Base-by-base conservation (phyloP, 2,113 vertebrate species). In the Pituophis catenifer region DNA sequence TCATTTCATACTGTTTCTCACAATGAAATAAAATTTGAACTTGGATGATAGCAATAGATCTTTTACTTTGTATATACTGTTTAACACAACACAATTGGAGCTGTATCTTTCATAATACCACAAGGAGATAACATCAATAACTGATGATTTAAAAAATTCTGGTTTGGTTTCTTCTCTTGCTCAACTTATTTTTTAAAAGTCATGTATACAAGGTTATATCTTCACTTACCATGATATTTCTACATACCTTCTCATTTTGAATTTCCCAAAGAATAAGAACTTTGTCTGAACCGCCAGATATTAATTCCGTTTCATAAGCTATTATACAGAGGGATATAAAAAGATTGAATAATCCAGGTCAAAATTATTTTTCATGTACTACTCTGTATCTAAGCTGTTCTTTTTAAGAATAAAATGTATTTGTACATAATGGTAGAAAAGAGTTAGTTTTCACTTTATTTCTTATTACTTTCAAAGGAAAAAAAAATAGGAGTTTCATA, bases 281-380 rank as follows among this genome's bases (percentile, higher is more conserved):
- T 95, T 98, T 98, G 97, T 99, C 99, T 91, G 99, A 99, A 89
- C 98, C 98, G 97, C 99, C 99, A 93, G 99, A 99, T 95, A 99
- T 96, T 93, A 99, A 97, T 92, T 98, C 98, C 15, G 95, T 97
- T 96, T 98, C 98, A 93, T 96, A 89, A 97, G 96, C 99, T 99
- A 33, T 86, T 17, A 87, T 12, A n/a, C 11, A 65, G 91, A 38
- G 13, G 8, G 17, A 57, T 12, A 33, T 23, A 53, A 19, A 50
- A 59, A 90, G 9, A 4, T 17, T 58, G 26, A 86, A 38, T 19
- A 90, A 29, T 90, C n/a, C 54, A 21, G 12, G 53, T 53, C 52
- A 48, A 93, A 52, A 11, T 90, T 21, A 21, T 86, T 90, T 53
- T 86, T 23, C 54, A 92, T 19, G 3, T 26, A 52, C 7, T 17